Percentiles rank a stretch among this genome's conserved stretches.
These are phyloP conservation scores for Propithecus perrieri DNA, from an alignment of 2,797 vertebrate species.

Conservation along the genomic window DNA sequence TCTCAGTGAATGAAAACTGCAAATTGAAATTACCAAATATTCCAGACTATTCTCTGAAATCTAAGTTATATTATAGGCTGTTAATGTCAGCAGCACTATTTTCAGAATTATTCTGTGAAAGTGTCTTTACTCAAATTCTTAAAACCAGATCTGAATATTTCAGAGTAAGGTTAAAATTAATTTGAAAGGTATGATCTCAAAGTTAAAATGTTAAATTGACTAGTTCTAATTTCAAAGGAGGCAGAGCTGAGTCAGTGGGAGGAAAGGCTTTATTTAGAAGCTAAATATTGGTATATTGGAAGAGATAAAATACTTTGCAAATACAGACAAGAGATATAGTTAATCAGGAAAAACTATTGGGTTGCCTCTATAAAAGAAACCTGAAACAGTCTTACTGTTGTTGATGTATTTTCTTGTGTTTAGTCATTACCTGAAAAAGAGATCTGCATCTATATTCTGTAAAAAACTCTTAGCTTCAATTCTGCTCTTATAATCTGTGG, in stretches of 20 bases:
- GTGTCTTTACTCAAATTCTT: not conserved
- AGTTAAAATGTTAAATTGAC: not conserved
- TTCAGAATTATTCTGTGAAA: not conserved
- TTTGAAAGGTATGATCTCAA: not conserved
- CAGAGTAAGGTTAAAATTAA: slow-evolving; percentile 1
- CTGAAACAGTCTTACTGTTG: slow-evolving; percentile 5
- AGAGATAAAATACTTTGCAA: not conserved
- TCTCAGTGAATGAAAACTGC: slow-evolving; percentile 31
- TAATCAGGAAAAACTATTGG: not conserved
- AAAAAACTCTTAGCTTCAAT: not conserved
- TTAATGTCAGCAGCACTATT: not conserved
- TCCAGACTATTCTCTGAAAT: not conserved
- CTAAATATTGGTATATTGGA: not conserved
- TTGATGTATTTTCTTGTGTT: not conserved
- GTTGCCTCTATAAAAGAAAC: not conserved
- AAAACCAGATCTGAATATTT: not conserved
- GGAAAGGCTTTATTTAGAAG: not conserved
- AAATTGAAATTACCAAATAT: slow-evolving; percentile 34
- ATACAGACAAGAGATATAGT: not conserved
- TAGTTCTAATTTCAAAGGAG: not conserved
- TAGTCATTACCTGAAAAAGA: not conserved
- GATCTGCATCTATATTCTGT: not conserved
- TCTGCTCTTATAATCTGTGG: not conserved
- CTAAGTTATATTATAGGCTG: slow-evolving; percentile 33
- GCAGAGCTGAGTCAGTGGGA: not conserved